These are phyloP conservation scores for Drosophila sturtevanti DNA, from an alignment of 1,140 invertebrate genomes.

Conservation along the genomic window DNA sequence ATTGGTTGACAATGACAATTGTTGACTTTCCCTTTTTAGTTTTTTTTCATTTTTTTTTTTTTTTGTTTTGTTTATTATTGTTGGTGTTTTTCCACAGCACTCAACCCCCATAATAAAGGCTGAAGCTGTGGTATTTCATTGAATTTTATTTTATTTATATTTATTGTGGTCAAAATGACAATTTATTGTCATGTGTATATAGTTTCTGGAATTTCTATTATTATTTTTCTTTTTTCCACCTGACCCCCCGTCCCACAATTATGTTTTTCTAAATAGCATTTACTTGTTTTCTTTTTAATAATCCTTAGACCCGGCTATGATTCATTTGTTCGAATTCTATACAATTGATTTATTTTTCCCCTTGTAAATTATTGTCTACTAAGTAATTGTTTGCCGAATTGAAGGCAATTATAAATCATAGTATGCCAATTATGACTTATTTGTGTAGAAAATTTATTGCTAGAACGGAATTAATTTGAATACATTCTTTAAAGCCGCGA, in stretches of 20 bases:
- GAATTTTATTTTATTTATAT: slow-evolving; percentile 68
- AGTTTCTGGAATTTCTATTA: slow-evolving; percentile 25
- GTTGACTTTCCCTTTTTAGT: slow-evolving; percentile 61
- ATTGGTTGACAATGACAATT: slow-evolving; percentile 79
- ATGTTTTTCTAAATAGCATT: background rate
- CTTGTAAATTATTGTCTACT: slow-evolving; percentile 22
- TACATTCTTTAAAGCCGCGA: background rate
- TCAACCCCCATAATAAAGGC: background rate
- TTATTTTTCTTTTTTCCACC: slow-evolving; percentile 15
- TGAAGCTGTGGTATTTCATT: slow-evolving; percentile 48
- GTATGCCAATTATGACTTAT: slow-evolving; percentile 30
- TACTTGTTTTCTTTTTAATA: background rate
- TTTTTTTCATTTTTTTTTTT: slow-evolving; percentile 25
- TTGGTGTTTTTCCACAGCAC: background rate
- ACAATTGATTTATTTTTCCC: slow-evolving; percentile 33
- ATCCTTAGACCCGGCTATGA: slow-evolving; percentile 31
- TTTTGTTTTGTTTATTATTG: slow-evolving; percentile 17
- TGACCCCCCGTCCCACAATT: background rate
- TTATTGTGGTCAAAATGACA: slow-evolving; percentile 60
- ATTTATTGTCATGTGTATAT: slow-evolving; percentile 76
- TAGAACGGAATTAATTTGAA: background rate
- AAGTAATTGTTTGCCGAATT: slow-evolving; percentile 48
- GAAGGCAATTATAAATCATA: slow-evolving; percentile 48
- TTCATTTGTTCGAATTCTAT: slow-evolving; percentile 38
- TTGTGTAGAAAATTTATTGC: slow-evolving; percentile 31